Base-by-base conservation (phyloP, 2,113 vertebrate species). In the Alligator mississippiensis region DNA sequence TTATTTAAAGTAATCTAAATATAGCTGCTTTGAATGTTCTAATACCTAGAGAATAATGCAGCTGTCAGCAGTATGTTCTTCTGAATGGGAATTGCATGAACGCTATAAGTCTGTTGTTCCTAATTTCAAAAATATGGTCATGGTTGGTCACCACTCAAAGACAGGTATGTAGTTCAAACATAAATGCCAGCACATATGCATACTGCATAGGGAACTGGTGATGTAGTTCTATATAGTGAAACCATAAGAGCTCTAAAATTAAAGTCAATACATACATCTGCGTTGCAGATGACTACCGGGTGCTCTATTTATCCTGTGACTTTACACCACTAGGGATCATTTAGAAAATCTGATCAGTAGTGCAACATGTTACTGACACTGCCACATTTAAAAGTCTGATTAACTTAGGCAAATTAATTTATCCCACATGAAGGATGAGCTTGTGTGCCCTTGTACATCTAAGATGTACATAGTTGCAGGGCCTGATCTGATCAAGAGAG, bases 11-110 rank as follows among this genome's bases (percentile, higher is more conserved):
- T n/a, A 86, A 92, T 85, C 92, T 90, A 97, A 95, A 95, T 93
- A 96, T 81, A 93, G 13, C 60, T 88, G 80, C 78, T 96, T 96
- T 89, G 62, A 88, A 92, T 88, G 79, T 88, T 93, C 93, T 81
- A 87, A 61, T 78, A 92, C 68, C 18, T 88, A 84, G 77, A 1
- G 9, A 96, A 90, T 87, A 87, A 85, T 95, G 93, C 96, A 97
- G 89, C 96, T 97, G 95, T 84, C 93, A 88, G 89, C 88, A 97
- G 82, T 86, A 80, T 96, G 92, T 92, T 92, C 84, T 94, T 93
- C 86, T 91, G 85, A 96, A 93, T 95, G 90, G 24, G 62, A 3
- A 88, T 96, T 61, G 30, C 6, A 18, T 15, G 75, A 92, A 63
- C 61, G 84, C 57, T 25, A n/a, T 89, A 30, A 54, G 64, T 14